Base-by-base conservation (phyloP, 1,140 invertebrate species). In the Branchinecta lindahli region DNA sequence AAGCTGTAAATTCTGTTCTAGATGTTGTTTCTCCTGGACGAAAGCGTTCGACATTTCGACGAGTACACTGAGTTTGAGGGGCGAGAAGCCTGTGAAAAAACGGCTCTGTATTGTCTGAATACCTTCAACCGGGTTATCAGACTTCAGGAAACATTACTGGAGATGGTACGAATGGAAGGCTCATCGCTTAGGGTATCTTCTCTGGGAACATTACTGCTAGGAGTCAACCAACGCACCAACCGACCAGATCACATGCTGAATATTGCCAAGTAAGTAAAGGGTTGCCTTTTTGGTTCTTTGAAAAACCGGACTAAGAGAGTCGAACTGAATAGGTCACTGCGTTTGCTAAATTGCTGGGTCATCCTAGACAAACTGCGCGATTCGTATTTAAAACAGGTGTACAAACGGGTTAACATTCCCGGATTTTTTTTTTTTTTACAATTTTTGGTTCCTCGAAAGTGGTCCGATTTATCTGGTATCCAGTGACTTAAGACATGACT, bases 231-330 rank as follows among this genome's bases (percentile, higher is more conserved):
- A 10, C 81, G 86, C 10, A 87, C 83, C 7, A 84, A 85, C 5
- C 85, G 85, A 75, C 87, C 89, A 0, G 90, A 92, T 77, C 86
- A 92, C 75, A 84, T 92, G 73, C 81, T 91, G 10, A 91, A 89
- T 73, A 84, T 92, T 52, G 83, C 86, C 0, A 90, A 89, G 80
- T 90, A 85, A 73, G 77, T 73, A 61, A 33, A 33, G 33, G 33
- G 33, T 33, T 33, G 33, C 33, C 33, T 33, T 33, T 33, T 33
- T 33, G 33, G 33, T 33, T 33, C 1, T 33, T 33, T 1, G 33
- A 33, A 33, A 33, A 33, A 33, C 5, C 33, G 33, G 33, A 33
- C 33, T 3, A 33, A 5, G 33, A 3, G 33, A 33, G 33, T 33
- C 33, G 33, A 33, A 5, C 33, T 33, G 33, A 33, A 33, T 33